phyloP scores from a whole-genome alignment of 1,140 invertebrate species.

The Bombus impatiens region DNA sequence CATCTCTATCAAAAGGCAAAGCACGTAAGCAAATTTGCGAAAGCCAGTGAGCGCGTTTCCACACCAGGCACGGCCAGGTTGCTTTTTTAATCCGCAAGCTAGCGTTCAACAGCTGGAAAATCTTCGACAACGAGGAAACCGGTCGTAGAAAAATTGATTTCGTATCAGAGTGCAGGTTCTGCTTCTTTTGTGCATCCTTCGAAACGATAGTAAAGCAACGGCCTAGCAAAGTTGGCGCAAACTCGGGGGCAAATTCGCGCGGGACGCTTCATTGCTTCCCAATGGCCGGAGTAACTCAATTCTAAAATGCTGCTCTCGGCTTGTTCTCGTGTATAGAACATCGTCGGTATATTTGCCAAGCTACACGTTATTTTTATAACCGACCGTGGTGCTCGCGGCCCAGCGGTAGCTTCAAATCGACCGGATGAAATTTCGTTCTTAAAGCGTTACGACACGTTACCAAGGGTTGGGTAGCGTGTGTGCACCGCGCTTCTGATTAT shows the following conservation, averaged over 20 bases:
- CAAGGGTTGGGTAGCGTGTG: too few species aligned
- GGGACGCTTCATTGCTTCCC: constrained; percentile 48
- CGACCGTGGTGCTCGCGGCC: too few species aligned
- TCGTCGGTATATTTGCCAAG: constrained; percentile 7
- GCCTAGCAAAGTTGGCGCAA: constrained; percentile 23
- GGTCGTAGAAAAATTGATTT: constrained; percentile 21
- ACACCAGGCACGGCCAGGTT: not conserved
- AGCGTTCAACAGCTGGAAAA: not conserved
- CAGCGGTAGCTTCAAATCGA: constrained; percentile 24
- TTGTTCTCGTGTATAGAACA: not conserved
- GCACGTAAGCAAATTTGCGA: not conserved
- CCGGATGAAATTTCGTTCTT: constrained; percentile 33
- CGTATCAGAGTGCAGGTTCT: not conserved
- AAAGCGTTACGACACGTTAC: not conserved
- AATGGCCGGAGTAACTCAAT: constrained; percentile 47
- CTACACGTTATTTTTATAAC: constrained; percentile 31
- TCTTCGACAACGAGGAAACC: constrained; percentile 9
- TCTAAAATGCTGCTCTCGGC: constrained; percentile 4
- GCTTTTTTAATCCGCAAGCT: not conserved
- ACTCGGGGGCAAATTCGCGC: constrained; percentile 37
- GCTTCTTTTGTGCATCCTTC: constrained; percentile 2
- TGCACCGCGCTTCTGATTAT: not conserved
- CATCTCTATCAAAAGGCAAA: not conserved
- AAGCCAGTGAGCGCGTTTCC: not conserved
- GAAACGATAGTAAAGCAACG: not conserved